Evolutionary conservation across 2,797 vertebrate species (phyloP), one percentile per base, ranked within the genome.

Genomic region (Ptychadena robeensis): DNA sequence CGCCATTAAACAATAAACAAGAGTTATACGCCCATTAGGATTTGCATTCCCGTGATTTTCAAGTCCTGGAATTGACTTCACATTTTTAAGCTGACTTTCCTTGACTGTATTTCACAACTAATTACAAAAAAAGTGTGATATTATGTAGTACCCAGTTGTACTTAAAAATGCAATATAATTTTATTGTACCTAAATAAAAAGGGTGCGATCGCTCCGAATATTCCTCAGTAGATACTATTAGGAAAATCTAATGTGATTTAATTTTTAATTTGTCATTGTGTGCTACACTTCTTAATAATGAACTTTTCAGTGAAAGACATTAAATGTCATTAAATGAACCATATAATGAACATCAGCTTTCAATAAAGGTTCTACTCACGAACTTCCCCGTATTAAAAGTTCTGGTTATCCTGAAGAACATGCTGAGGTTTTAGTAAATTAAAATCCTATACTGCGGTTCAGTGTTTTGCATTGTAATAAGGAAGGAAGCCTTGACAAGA

Each of bases 261-360:
- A 81, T 85, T 73, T 85, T 81, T 76, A 80, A 85, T 85, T 85
- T 81, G 83, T 85, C 78, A 70, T 81, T 85, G 73, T 66, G 48
- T 65, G 25, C 65, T 75, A 32, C 72, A 35, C 78, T 76, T 81
- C 59, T 57, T 81, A 53, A 80, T 85, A 85, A 85, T 81, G 66
- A 80, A 81, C 71, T 80, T 81, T 79, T 80, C 82, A 81, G 66
- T 71, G 38, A 59, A 85, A 80, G 72, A 57, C 65, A 85, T 81
- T 85, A 85, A 85, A 85, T 81, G 73, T 76, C 71, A 85, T 81
- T 85, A 80, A 85, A 85, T 85, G 83, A 81, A 67, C 83, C 83
- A 71, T 85, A 81, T 75, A 85, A 85, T 76, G 78, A 75, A 81
- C 83, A 80, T 85, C 78, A 81, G 83, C 72, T 81, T 75, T 85